Percentiles rank a stretch among this genome's conserved stretches.
Evolutionary conservation across 2,888 invertebrate species (phyloP).

Genomic region (Brenthis hecate): DNA sequence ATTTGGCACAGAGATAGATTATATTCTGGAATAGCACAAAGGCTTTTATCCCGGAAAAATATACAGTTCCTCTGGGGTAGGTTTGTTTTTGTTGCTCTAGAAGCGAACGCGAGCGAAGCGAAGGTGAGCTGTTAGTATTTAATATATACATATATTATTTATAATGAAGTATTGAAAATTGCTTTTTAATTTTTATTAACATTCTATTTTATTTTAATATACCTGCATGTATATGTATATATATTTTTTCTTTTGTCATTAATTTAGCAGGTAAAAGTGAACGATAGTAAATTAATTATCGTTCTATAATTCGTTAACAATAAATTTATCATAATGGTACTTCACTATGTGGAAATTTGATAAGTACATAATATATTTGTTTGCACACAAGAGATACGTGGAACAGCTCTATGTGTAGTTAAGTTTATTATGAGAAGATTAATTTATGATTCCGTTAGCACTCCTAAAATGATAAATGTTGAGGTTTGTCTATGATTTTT

Average conservation of each 20-base stretch:
- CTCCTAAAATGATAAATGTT: background rate
- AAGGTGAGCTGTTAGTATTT: too few species aligned
- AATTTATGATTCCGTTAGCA: conserved; percentile 12
- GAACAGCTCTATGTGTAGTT: conserved; percentile 21
- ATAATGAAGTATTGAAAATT: background rate
- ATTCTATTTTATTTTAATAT: background rate
- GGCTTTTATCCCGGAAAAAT: too few species aligned
- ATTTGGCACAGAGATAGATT: too few species aligned
- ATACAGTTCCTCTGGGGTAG: too few species aligned
- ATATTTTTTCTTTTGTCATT: background rate
- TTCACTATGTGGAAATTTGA: conserved; percentile 58
- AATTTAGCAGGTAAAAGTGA: background rate
- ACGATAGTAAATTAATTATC: background rate
- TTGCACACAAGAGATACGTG: conserved; percentile 44
- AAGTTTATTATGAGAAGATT: conserved; percentile 5
- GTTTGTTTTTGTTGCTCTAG: too few species aligned
- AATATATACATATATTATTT: background rate
- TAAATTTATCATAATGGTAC: conserved; percentile 38
- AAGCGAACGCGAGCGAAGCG: too few species aligned
- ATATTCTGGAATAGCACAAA: too few species aligned
- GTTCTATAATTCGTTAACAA: background rate
- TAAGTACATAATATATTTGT: conserved; percentile 56
- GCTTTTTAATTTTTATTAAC: too few species aligned
- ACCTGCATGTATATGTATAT: background rate
- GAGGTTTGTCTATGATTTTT: background rate